Percentiles rank a stretch among this genome's conserved stretches.
Evolutionary conservation across 37 sponge, comb jelly and placozoan genomes (phyloP).

Genomic region (Petrosia ficiformis): DNA sequence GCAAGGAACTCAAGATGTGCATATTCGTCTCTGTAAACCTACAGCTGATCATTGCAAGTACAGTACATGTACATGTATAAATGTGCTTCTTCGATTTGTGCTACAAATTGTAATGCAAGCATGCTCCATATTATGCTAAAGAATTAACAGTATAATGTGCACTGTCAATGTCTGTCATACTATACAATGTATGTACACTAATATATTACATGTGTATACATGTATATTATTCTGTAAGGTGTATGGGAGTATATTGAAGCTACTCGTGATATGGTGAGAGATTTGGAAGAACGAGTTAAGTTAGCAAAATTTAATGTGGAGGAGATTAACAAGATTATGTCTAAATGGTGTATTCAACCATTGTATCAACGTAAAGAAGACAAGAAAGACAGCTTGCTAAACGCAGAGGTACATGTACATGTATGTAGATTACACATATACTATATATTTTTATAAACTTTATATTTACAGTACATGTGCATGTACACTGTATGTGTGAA

Average conservation of each 20-base stretch:
- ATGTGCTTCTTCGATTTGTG: too few relatives aligned
- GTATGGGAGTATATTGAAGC: constrained; percentile 96
- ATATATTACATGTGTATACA: too few relatives aligned
- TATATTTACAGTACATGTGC: too few relatives aligned
- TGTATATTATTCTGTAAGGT: constrained; percentile 48
- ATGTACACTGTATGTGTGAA: too few relatives aligned
- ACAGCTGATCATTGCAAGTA: too few relatives aligned
- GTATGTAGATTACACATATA: too few relatives aligned
- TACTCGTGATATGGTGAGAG: constrained; percentile 81
- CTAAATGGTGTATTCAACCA: constrained; percentile 85
- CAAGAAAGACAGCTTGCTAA: constrained; percentile 69
- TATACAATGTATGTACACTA: not conserved
- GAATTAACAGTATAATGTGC: not conserved
- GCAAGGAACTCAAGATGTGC: too few relatives aligned
- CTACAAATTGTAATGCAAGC: too few relatives aligned
- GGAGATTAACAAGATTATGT: constrained; percentile 75
- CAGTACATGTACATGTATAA: too few relatives aligned
- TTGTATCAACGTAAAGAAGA: constrained; percentile 89
- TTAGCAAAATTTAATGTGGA: constrained; percentile 92
- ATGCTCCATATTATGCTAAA: too few relatives aligned
- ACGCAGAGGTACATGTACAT: constrained; percentile 68
- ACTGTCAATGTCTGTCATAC: not conserved
- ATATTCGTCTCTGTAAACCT: too few relatives aligned
- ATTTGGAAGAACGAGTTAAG: constrained; percentile 83
- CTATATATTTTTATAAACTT: too few relatives aligned